A percentile compares a stretch with the other conserved stretches of the same genome.
These are phyloP conservation scores for Steinernema khuongi DNA, from an alignment of 1,140 invertebrate species.

Conservation along the genomic window DNA sequence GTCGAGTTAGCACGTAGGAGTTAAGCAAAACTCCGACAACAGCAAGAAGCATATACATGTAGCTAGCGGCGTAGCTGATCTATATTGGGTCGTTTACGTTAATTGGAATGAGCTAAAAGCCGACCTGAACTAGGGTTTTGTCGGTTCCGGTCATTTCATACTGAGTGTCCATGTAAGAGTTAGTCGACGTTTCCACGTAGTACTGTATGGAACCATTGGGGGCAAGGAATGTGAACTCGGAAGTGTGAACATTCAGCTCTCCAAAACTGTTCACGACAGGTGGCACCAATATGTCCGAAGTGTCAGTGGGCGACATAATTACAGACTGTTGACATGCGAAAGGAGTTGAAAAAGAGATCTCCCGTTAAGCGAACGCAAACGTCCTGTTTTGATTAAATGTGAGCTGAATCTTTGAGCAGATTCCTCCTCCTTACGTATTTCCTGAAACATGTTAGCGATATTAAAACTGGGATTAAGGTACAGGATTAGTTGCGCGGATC, in stretches of 20 bases:
- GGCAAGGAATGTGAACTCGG: neutral
- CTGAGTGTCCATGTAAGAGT: neutral
- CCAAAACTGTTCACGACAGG: neutral
- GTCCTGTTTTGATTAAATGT: too few relatives aligned
- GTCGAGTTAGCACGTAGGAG: constrained; percentile 35
- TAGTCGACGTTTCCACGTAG: neutral
- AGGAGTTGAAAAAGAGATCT: too few relatives aligned
- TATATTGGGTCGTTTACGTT: constrained; percentile 16
- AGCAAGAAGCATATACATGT: constrained; percentile 42
- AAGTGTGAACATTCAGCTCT: too few relatives aligned
- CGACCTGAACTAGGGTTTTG: neutral
- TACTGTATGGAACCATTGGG: neutral
- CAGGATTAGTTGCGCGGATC: too few relatives aligned
- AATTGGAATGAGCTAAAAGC: neutral
- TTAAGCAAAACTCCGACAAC: constrained; percentile 37
- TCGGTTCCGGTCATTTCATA: neutral
- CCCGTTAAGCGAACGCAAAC: too few relatives aligned
- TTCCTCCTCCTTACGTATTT: too few relatives aligned
- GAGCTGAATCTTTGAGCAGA: too few relatives aligned
- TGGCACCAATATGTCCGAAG: neutral
- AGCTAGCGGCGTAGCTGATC: constrained; percentile 38
- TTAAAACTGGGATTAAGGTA: too few relatives aligned
- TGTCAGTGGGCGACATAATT: neutral
- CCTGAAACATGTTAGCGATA: too few relatives aligned
- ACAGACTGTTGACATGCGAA: too few relatives aligned